A percentile compares a stretch with the other conserved stretches of the same genome.
phyloP scores from a whole-genome alignment of 2,888 invertebrate species.

The Gymnocheta viridis region DNA sequence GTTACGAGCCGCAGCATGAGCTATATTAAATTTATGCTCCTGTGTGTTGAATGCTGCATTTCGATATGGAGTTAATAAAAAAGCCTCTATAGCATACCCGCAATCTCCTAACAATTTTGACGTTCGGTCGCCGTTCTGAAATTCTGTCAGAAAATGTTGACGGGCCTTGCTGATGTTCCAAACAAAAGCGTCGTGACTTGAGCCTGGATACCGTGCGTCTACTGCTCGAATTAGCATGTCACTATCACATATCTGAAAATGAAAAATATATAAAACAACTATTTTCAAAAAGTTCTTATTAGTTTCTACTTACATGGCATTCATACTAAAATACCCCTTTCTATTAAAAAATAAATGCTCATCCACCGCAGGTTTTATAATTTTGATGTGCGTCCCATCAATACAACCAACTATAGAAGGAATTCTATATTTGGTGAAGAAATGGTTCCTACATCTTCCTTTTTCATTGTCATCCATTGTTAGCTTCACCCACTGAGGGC shows the following conservation, averaged over 20 bases:
- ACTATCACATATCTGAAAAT: slow-evolving; percentile 17
- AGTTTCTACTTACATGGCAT: too few relatives aligned
- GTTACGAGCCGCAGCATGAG: slow-evolving; percentile 41
- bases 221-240: slow-evolving; percentile 30
- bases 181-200: slow-evolving; percentile 46
- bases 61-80: slow-evolving; percentile 50
- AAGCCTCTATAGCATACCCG: slow-evolving; percentile 49
- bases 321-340: slow-evolving; percentile 1
- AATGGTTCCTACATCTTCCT: too few relatives aligned
- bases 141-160: slow-evolving; percentile 15
- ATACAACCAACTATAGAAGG: too few relatives aligned
- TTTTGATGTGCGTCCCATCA: too few relatives aligned
- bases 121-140: slow-evolving; percentile 31
- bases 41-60: too few relatives aligned
- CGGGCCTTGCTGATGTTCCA: slow-evolving; percentile 33
- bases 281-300: not conserved
- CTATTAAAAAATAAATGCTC: slow-evolving; percentile 2
- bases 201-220: slow-evolving; percentile 12
- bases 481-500: too few relatives aligned
- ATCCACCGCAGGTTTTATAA: too few relatives aligned
- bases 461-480: too few relatives aligned
- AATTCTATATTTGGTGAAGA: too few relatives aligned
- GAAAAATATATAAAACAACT: not conserved
- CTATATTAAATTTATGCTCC: slow-evolving; percentile 38
- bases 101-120: slow-evolving; percentile 44